Base-by-base conservation (phyloP, 2,113 vertebrate species). In the Trogon surrucura region DNA sequence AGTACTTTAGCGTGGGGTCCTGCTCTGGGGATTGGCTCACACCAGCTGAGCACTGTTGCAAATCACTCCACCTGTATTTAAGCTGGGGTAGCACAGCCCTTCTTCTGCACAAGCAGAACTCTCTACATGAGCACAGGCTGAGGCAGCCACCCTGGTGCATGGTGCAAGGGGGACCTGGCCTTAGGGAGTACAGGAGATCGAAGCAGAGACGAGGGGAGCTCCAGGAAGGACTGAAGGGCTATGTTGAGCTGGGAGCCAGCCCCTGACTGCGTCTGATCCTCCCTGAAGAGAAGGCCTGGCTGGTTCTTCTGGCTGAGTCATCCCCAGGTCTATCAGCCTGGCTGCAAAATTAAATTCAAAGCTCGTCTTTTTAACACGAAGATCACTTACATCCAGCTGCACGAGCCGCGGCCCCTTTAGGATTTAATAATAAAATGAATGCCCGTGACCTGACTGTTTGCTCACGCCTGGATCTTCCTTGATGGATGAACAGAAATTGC, bases 401-500 rank as follows among this genome's bases (percentile, higher is more conserved):
- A 96, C 3, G 18, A 96, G 95, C 95, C 12, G 0, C 3, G 8
- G 95, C 95, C 85, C 95, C 93, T 91, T 93, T 91, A 94, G 95
- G 95, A 94, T 96, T 96, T 96, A 96, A 97, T 96, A 97, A 96
- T 94, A 95, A 96, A 96, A 96, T 94, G 95, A 97, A 96, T 94
- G 92, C 93, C 95, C 93, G 74, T 94, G 95, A 96, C 95, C 96
- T 88, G 93, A 70, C 93, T 96, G 95, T 93, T 96, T 96, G 95
- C 96, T 97, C 95, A 94, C 65, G 92, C 93, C 93, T 93, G 95
- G 91, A 95, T 96, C 95, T 94, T 96, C 95, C 92, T 96, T 96
- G 95, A 96, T 95, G 96, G 95, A 96, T 97, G 96, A 96, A 96
- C 93, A 95, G 96, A 95, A 97, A 97, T 96, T 97, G 95, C 96